Evolutionary conservation across 2,888 invertebrate species (phyloP).

Genomic region (Crematogaster levior): DNA sequence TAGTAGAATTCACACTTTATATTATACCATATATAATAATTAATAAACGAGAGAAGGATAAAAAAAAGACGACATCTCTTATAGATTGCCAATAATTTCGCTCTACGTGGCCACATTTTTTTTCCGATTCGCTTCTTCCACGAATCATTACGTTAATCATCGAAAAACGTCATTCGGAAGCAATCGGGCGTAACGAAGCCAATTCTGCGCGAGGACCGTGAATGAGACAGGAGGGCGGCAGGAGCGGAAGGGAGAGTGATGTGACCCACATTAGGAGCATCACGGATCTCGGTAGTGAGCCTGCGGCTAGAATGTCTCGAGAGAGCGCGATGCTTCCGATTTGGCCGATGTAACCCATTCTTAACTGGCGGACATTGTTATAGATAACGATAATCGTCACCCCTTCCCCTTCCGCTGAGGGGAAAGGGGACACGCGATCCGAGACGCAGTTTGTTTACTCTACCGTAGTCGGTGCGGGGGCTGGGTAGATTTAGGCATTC

Average conservation of each 20-base stretch:
- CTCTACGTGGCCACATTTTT: conserved; percentile 9
- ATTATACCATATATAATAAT: too few relatives aligned
- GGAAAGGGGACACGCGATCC: not conserved
- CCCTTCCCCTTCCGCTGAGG: not conserved
- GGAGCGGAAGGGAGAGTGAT: not conserved
- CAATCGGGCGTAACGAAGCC: conserved; percentile 50
- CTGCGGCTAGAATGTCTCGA: conserved; percentile 16
- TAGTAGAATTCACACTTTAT: too few relatives aligned
- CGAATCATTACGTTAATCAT: conserved; percentile 53
- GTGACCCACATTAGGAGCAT: conserved; percentile 42
- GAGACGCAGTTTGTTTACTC: conserved; percentile 61
- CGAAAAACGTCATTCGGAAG: conserved; percentile 37
- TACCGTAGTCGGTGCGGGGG: conserved; percentile 19
- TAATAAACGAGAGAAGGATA: not conserved
- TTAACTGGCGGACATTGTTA: conserved; percentile 36
- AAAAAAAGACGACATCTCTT: not conserved
- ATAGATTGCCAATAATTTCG: conserved; percentile 13
- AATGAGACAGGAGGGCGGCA: not conserved
- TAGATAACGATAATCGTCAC: conserved; percentile 27
- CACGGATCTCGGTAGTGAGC: not conserved
- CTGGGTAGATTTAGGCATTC: conserved; percentile 20
- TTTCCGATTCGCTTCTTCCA: conserved; percentile 16
- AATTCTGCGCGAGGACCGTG: conserved; percentile 30
- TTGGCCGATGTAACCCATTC: conserved; percentile 24
- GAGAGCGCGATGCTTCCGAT: conserved; percentile 1